phyloP scores from a whole-genome alignment of 2,888 invertebrate genomes.

The Protodeltote pygarga region DNA sequence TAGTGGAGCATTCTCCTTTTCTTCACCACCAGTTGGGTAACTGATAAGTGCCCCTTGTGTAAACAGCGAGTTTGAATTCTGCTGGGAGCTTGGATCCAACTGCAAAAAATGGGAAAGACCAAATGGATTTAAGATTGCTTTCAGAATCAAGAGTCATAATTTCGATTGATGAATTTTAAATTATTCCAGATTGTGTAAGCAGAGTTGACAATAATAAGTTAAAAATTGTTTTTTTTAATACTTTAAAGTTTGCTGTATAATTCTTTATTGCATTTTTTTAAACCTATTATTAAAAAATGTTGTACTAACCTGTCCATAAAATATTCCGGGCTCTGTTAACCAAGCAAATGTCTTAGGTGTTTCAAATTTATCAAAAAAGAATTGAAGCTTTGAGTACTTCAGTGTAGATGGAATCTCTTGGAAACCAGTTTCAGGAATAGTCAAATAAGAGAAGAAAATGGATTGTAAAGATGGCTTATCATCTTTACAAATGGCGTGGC shows the following conservation, averaged over 20 bases:
- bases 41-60: slow-evolving; percentile 77
- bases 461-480: slow-evolving; percentile 93
- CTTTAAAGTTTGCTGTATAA: no score
- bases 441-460: slow-evolving; percentile 92
- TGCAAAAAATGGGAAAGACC: no score
- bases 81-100: slow-evolving; percentile 82
- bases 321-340: slow-evolving; percentile 94
- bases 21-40: slow-evolving; percentile 71
- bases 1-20: slow-evolving; percentile 86
- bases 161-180: no score
- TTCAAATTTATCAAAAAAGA: slow-evolving; percentile 90
- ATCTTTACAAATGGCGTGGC: slow-evolving; percentile 89
- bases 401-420: slow-evolving; percentile 91
- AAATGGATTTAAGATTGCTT: no score
- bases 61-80: slow-evolving; percentile 81
- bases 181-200: no score
- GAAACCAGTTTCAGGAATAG: slow-evolving; percentile 90
- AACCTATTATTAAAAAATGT: slow-evolving; percentile 1
- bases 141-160: no score
- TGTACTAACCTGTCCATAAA: slow-evolving; percentile 90
- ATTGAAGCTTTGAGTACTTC: slow-evolving; percentile 92
- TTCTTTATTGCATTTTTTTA: no score
- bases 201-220: no score
- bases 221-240: no score
- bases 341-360: slow-evolving; percentile 94